Evolutionary conservation across 2,888 invertebrate species (phyloP).

Genomic region (Apodemia duryi): DNA sequence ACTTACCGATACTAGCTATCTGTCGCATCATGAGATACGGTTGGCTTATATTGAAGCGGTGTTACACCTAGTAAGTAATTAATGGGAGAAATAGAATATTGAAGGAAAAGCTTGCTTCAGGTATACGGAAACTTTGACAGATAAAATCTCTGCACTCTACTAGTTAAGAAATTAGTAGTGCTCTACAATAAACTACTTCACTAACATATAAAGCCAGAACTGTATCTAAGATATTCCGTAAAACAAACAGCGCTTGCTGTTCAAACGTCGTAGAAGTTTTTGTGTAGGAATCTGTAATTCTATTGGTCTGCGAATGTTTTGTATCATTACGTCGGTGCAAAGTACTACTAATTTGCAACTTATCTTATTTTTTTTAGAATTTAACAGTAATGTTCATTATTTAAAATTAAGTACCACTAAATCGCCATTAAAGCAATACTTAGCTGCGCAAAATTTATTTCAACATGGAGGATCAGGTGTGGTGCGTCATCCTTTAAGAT

Average conservation of each 20-base stretch:
- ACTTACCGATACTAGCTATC: background rate
- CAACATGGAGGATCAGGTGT: background rate
- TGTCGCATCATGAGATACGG: background rate
- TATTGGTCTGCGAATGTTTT: background rate
- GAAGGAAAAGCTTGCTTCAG: constrained; percentile 4
- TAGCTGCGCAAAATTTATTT: background rate
- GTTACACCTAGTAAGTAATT: background rate
- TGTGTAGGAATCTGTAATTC: background rate
- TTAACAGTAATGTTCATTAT: background rate
- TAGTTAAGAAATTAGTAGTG: background rate
- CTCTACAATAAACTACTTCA: background rate
- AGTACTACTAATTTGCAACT: too few relatives aligned
- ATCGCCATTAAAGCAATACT: background rate
- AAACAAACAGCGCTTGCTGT: background rate
- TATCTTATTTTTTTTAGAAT: background rate
- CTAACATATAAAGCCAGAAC: background rate
- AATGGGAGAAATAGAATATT: background rate
- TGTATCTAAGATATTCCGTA: background rate
- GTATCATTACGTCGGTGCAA: too few relatives aligned
- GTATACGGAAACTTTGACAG: background rate
- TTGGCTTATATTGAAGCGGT: background rate
- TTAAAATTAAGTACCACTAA: constrained; percentile 1
- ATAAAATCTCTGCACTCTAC: background rate
- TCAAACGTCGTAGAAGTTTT: background rate
- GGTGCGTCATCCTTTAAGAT: constrained; percentile 2